Conservation (phyloP, 2,888 invertebrate species). For the Tiliacea citrago region DNA sequence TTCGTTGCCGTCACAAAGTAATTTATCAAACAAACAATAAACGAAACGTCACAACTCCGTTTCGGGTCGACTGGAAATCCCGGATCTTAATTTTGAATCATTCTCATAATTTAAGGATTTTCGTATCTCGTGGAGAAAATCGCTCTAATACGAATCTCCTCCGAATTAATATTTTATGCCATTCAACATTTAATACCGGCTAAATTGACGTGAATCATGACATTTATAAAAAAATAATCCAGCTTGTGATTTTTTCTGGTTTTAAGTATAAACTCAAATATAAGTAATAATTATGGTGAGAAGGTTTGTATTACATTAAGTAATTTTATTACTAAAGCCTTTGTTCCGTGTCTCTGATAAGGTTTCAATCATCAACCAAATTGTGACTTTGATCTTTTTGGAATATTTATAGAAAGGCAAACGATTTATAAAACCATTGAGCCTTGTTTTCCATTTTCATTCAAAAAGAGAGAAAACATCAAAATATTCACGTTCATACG, state of each 20-base stretch:
- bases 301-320: background rate
- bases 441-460: background rate
- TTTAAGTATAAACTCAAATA: slow-evolving; percentile 5
- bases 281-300: background rate
- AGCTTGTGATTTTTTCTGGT: background rate
- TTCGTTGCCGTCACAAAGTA: slow-evolving; percentile 23
- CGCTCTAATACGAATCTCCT: slow-evolving; percentile 36
- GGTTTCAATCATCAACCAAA: background rate
- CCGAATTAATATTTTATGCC: slow-evolving; percentile 41
- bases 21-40: slow-evolving; percentile 52
- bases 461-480: background rate
- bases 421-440: background rate
- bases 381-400: background rate
- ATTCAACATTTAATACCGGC: slow-evolving; percentile 18
- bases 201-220: slow-evolving; percentile 28
- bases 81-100: slow-evolving; percentile 26
- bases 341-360: background rate
- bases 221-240: slow-evolving; percentile 9
- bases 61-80: slow-evolving; percentile 29
- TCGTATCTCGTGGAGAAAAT: slow-evolving; percentile 25
- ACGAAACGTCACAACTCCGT: slow-evolving; percentile 16
- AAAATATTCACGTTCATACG: background rate
- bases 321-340: background rate
- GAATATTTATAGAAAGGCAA: background rate
- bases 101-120: slow-evolving; percentile 31